A percentile compares a stretch with the other conserved stretches of the same genome.
These are phyloP conservation scores for Thereva nobilitata DNA, from an alignment of 2,888 invertebrate species.

Conservation along the genomic window DNA sequence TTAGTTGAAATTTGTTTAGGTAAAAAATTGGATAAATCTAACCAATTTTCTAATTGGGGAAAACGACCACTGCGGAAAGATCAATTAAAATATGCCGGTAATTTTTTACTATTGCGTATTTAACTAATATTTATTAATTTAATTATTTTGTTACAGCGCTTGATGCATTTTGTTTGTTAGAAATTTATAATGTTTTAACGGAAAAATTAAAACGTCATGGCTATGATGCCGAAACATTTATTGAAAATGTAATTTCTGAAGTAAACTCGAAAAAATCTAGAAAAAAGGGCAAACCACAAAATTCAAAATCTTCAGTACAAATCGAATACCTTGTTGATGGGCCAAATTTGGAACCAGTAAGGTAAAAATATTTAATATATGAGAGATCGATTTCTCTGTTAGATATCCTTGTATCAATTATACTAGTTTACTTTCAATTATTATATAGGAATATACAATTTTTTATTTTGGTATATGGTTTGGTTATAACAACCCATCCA, in stretches of 20 bases:
- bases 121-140: background rate
- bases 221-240: conserved; percentile 60
- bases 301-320: conserved; percentile 37
- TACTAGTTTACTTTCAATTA: too few species aligned
- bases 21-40: conserved; percentile 77
- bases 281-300: conserved; percentile 35
- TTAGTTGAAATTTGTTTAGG: conserved; percentile 78
- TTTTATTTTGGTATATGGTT: too few species aligned
- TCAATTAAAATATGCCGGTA: conserved; percentile 79
- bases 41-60: conserved; percentile 92
- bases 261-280: conserved; percentile 42
- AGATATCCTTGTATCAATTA: too few species aligned
- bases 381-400: too few species aligned
- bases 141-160: conserved; percentile 62
- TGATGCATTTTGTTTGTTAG: conserved; percentile 84
- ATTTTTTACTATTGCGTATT: conserved; percentile 23
- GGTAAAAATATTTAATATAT: background rate
- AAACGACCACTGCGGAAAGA: conserved; percentile 75
- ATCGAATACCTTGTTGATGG: conserved; percentile 17
- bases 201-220: conserved; percentile 45
- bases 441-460: too few species aligned
- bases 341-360: conserved; percentile 24
- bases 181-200: conserved; percentile 71
- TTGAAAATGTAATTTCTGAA: conserved; percentile 41
- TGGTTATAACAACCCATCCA: background rate